These are phyloP conservation scores for Ceraclea dissimilis DNA, from an alignment of 2,888 invertebrate genomes.

Conservation along the genomic window DNA sequence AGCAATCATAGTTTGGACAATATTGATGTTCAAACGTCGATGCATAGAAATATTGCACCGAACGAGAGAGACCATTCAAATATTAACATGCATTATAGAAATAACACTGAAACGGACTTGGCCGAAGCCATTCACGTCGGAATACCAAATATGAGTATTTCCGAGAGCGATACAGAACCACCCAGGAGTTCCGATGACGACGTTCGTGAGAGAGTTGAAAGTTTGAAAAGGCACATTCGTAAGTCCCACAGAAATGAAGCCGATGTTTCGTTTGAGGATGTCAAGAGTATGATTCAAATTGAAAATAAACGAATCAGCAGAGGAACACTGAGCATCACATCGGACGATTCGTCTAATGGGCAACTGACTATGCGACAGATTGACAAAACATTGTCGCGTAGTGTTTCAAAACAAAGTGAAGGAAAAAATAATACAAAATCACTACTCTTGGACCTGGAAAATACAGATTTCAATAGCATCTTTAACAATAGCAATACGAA, in stretches of 20 bases:
- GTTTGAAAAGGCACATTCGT: constrained; percentile 24
- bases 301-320: constrained; percentile 4
- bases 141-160: constrained; percentile 43
- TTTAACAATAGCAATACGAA: background rate
- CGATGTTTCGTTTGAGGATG: constrained; percentile 7
- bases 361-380: background rate
- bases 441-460: background rate
- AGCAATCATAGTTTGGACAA: background rate
- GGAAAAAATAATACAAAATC: background rate
- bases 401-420: background rate
- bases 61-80: constrained; percentile 6
- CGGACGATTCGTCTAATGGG: constrained; percentile 8
- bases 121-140: constrained; percentile 51
- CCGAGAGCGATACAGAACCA: constrained; percentile 34
- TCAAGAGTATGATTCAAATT: background rate
- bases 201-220: constrained; percentile 23
- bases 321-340: constrained; percentile 9
- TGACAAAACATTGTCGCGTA: background rate
- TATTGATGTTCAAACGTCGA: background rate
- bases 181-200: constrained; percentile 24
- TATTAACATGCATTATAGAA: constrained; percentile 24
- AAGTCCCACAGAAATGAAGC: constrained; percentile 20
- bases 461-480: background rate
- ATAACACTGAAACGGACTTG: constrained; percentile 42
- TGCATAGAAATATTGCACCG: background rate